Conservation (phyloP, 2,113 vertebrate genomes). For the Serilophus lunatus region DNA sequence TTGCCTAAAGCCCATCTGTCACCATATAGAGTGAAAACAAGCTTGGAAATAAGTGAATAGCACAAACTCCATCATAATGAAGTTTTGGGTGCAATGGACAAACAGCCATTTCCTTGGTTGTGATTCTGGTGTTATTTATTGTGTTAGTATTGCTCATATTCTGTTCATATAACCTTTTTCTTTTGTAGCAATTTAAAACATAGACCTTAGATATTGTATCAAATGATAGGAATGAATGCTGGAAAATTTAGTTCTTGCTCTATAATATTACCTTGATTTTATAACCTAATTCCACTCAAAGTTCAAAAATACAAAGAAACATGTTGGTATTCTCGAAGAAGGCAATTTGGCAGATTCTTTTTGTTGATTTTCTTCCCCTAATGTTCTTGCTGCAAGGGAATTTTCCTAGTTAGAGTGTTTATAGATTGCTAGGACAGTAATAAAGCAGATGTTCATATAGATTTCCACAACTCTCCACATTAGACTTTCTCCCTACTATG, state of each 20-base stretch:
- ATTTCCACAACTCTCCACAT: not conserved
- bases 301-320: not conserved
- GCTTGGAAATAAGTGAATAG: slow-evolving; percentile 17
- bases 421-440: slow-evolving; percentile 29
- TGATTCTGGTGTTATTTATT: slow-evolving; percentile 36
- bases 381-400: not conserved
- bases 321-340: slow-evolving; percentile 1
- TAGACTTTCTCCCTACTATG: not conserved
- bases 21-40: not conserved
- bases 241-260: not conserved
- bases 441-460: slow-evolving; percentile 65
- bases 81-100: not conserved
- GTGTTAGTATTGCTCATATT: slow-evolving; percentile 27
- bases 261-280: slow-evolving; percentile 20
- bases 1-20: slow-evolving; percentile 11
- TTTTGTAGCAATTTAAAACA: not conserved
- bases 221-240: not conserved
- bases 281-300: slow-evolving; percentile 23
- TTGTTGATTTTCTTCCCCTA: not conserved
- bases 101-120: slow-evolving; percentile 4
- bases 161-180: not conserved
- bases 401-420: not conserved
- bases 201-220: not conserved
- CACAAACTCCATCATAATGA: not conserved
- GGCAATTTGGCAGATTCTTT: not conserved